A percentile compares a stretch with the other conserved stretches of the same genome.
Evolutionary conservation across 2,797 vertebrate species (phyloP).

Genomic region (Clamator glandarius): DNA sequence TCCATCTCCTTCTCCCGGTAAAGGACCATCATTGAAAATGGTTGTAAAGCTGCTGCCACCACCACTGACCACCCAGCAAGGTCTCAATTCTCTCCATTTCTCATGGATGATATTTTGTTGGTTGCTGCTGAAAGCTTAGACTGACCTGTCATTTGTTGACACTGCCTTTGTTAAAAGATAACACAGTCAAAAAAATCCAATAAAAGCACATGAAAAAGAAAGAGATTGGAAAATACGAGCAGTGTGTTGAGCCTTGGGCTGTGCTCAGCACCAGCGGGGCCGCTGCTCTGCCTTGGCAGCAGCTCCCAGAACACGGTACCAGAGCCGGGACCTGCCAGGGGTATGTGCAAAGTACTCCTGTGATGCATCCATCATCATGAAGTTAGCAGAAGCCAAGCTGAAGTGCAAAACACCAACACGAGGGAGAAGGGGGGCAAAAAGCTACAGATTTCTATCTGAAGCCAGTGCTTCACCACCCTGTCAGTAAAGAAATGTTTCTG

Average conservation of each 20-base stretch:
- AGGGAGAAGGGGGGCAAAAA: background rate
- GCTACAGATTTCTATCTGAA: background rate
- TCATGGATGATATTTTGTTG: background rate
- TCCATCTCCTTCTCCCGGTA: background rate
- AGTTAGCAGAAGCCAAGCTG: background rate
- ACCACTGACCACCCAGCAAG: background rate
- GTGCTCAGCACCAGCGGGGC: background rate
- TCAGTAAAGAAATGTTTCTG: too few species aligned
- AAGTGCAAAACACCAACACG: background rate
- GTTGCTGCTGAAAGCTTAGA: background rate
- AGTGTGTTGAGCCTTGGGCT: accelerated
- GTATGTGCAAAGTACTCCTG: background rate
- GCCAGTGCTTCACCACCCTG: too few species aligned
- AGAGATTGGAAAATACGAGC: background rate
- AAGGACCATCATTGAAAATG: background rate
- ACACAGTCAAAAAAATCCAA: background rate
- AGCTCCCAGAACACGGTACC: background rate
- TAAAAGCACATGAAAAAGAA: background rate
- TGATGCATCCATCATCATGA: background rate
- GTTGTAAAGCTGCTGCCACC: background rate
- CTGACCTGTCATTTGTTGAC: background rate
- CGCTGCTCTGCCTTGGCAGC: too few species aligned
- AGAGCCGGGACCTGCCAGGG: background rate
- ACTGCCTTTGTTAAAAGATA: background rate
- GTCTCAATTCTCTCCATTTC: background rate